Evolutionary conservation across 1,140 invertebrate genomes (phyloP).

Genomic region (Zelostemma sp.): DNA sequence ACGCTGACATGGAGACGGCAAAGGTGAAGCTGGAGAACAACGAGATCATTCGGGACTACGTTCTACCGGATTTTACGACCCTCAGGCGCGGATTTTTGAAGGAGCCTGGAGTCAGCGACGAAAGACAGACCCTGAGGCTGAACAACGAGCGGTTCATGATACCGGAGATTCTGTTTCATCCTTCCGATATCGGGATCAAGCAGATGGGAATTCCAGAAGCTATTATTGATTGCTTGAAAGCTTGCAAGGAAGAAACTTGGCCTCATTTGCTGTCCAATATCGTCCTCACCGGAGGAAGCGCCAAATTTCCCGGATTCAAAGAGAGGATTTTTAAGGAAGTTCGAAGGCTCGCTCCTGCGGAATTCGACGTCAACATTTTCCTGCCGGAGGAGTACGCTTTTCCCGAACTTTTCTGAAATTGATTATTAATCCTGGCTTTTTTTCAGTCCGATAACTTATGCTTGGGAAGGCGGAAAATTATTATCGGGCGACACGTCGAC

Average conservation of each 20-base stretch:
- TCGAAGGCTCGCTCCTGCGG: conserved; percentile 80
- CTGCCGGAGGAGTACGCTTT: conserved; percentile 77
- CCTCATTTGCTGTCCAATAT: conserved; percentile 91
- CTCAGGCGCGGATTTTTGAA: conserved; percentile 85
- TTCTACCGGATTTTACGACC: conserved; percentile 94
- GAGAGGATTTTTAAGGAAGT: conserved; percentile 87
- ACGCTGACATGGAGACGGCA: conserved; percentile 85
- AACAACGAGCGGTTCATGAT: conserved; percentile 95
- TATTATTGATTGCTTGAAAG: conserved; percentile 81
- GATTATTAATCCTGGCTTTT: conserved; percentile 1
- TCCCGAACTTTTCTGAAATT: no score
- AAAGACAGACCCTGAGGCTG: conserved; percentile 85
- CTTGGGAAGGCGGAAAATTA: conserved; percentile 88
- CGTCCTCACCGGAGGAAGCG: conserved; percentile 91
- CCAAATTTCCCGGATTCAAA: conserved; percentile 85
- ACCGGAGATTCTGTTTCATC: conserved; percentile 95
- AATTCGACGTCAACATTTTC: conserved; percentile 81
- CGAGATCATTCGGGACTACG: conserved; percentile 88
- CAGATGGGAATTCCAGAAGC: conserved; percentile 96
- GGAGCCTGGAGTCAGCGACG: conserved; percentile 74
- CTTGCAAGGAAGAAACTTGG: conserved; percentile 82
- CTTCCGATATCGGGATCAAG: conserved; percentile 93
- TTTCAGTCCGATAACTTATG: conserved; percentile 83
- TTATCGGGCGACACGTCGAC: conserved; percentile 78
- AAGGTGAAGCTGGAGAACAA: conserved; percentile 76